Evolutionary conservation across 2,888 invertebrate genomes (phyloP).

Genomic region (Sphaerophoria taeniata): DNA sequence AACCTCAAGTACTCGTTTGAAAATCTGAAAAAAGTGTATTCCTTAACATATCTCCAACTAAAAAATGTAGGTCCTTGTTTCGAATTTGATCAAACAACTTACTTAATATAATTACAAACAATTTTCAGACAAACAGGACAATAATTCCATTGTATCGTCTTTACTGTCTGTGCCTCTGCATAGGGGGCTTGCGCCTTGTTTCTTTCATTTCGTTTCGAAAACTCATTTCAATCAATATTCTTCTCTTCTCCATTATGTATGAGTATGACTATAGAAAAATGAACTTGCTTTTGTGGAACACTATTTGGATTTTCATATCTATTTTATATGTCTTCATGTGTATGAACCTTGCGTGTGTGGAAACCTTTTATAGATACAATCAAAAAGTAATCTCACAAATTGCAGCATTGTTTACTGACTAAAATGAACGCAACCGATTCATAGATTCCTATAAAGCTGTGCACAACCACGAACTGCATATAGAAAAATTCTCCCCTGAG

Average conservation of each 20-base stretch:
- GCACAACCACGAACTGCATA: conserved; percentile 34
- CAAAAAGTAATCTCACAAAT: conserved; percentile 71
- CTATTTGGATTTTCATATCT: conserved; percentile 32
- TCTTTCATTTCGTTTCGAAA: not conserved
- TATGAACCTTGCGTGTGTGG: conserved; percentile 46
- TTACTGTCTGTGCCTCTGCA: not conserved
- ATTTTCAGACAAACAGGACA: too few relatives aligned
- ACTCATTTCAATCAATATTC: conserved; percentile 7
- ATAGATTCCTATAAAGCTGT: conserved; percentile 23
- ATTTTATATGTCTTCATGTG: not conserved
- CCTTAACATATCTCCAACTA: too few relatives aligned
- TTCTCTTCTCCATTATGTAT: not conserved
- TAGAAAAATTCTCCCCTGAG: not conserved
- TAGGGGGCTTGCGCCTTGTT: not conserved
- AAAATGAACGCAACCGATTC: conserved; percentile 68
- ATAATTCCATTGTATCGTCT: not conserved
- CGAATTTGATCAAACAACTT: too few relatives aligned
- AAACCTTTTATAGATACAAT: conserved; percentile 47
- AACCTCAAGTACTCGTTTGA: too few relatives aligned
- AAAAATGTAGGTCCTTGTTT: too few relatives aligned
- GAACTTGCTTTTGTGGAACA: not conserved
- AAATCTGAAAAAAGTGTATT: too few relatives aligned
- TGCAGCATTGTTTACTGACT: conserved; percentile 65
- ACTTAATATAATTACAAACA: too few relatives aligned
- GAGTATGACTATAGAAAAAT: not conserved